A percentile compares a stretch with the other conserved stretches of the same genome.
Evolutionary conservation across 2,113 vertebrate genomes (phyloP).

Genomic region (Rissa tridactyla): DNA sequence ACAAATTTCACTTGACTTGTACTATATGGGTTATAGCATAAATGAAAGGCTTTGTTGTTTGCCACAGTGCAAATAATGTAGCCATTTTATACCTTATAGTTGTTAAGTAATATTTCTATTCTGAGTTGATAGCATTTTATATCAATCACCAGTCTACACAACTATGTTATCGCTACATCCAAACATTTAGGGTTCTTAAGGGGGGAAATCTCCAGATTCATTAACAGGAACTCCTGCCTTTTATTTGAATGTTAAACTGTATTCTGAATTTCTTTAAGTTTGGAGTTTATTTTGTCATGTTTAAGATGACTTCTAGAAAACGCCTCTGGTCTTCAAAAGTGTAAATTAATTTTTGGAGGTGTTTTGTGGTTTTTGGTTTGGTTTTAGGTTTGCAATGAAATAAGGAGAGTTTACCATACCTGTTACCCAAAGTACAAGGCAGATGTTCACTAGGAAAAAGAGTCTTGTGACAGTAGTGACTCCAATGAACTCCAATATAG

Average conservation of each 20-base stretch:
- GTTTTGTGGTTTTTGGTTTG: neutral
- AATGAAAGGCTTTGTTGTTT: neutral
- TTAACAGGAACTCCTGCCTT: neutral
- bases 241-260: neutral
- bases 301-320: neutral
- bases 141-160: neutral
- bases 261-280: neutral
- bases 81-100: neutral
- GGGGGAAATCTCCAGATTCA: neutral
- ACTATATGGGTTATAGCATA: neutral
- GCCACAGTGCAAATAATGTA: neutral
- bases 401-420: neutral
- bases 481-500: neutral
- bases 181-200: neutral
- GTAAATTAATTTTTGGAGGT: neutral
- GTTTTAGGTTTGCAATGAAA: neutral
- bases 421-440: neutral
- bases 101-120: neutral
- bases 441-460: neutral
- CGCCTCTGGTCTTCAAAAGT: neutral
- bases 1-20: neutral
- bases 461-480: neutral
- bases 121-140: neutral
- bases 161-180: neutral
- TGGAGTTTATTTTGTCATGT: neutral